phyloP scores from a whole-genome alignment of 2,888 invertebrate species.

The Ochropacha duplaris region DNA sequence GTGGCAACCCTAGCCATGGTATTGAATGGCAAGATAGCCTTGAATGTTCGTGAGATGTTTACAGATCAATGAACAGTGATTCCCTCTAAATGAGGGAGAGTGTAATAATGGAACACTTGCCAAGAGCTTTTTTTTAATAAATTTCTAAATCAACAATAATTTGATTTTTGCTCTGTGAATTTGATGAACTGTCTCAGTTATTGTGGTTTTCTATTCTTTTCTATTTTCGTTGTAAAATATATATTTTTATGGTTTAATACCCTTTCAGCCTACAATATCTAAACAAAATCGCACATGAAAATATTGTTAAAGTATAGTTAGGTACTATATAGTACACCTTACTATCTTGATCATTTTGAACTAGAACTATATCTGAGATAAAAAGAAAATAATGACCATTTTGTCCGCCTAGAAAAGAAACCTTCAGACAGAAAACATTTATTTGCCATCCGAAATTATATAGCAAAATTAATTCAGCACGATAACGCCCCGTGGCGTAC shows the following conservation, averaged over 20 bases:
- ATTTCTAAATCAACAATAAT: no score
- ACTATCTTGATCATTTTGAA: no score
- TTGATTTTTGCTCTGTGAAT: no score
- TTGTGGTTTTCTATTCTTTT: no score
- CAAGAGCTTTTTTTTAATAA: no score
- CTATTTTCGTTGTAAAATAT: no score
- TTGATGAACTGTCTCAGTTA: neutral
- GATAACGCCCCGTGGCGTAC: constrained; percentile 14
- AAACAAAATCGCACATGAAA: no score
- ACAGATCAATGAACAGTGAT: constrained; percentile 5
- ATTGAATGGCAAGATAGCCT: constrained; percentile 11
- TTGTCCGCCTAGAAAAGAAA: neutral
- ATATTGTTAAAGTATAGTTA: no score
- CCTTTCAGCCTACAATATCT: no score
- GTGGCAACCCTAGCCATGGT: constrained; percentile 5
- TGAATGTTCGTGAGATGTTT: constrained; percentile 3
- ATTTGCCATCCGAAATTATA: neutral
- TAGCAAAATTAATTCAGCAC: constrained; percentile 8
- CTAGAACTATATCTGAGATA: no score
- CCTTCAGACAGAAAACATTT: neutral
- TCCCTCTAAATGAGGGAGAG: neutral
- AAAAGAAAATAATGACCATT: neutral
- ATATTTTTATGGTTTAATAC: no score
- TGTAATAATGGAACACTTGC: neutral
- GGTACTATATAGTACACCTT: no score